Percentiles rank a stretch among this genome's conserved stretches.
phyloP scores from a whole-genome alignment of 2,113 vertebrate genomes.

The Leptodactylus fuscus region DNA sequence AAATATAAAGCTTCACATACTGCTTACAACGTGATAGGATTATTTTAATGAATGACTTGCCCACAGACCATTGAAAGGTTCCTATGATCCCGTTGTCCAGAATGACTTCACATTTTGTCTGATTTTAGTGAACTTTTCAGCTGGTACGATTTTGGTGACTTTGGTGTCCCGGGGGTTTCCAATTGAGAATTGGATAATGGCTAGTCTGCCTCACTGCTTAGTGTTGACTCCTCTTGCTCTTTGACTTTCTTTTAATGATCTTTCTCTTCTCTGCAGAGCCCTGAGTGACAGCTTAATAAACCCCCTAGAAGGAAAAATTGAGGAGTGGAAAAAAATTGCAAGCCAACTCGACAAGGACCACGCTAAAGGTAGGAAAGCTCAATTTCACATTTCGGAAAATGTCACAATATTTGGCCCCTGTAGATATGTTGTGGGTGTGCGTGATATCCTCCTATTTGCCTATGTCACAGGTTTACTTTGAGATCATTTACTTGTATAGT shows the following conservation, averaged over 20 bases:
- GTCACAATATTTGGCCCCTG: too few relatives aligned
- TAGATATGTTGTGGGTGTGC: too few relatives aligned
- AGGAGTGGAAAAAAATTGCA: slow-evolving; percentile 83
- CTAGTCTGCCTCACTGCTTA: background rate
- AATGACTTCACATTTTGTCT: background rate
- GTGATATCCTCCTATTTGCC: too few relatives aligned
- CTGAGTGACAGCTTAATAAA: slow-evolving; percentile 79
- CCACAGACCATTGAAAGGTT: too few relatives aligned
- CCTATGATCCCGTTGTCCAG: background rate
- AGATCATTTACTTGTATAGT: too few relatives aligned
- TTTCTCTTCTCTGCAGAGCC: slow-evolving; percentile 67
- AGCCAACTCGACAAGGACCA: slow-evolving; percentile 84
- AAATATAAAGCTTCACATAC: too few relatives aligned
- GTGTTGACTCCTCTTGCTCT: background rate
- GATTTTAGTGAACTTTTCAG: background rate
- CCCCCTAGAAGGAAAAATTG: slow-evolving; percentile 79
- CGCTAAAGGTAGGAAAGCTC: slow-evolving; percentile 76
- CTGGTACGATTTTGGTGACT: background rate
- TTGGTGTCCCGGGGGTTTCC: background rate
- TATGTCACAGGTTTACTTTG: too few relatives aligned
- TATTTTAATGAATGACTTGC: too few relatives aligned
- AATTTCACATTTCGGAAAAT: background rate
- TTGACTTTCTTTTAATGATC: background rate
- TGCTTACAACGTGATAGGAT: too few relatives aligned
- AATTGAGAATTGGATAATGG: background rate